Evolutionary conservation across 2,113 vertebrate genomes (phyloP), one percentile per base, ranked within the genome.

Genomic region (Scytalopus superciliaris): DNA sequence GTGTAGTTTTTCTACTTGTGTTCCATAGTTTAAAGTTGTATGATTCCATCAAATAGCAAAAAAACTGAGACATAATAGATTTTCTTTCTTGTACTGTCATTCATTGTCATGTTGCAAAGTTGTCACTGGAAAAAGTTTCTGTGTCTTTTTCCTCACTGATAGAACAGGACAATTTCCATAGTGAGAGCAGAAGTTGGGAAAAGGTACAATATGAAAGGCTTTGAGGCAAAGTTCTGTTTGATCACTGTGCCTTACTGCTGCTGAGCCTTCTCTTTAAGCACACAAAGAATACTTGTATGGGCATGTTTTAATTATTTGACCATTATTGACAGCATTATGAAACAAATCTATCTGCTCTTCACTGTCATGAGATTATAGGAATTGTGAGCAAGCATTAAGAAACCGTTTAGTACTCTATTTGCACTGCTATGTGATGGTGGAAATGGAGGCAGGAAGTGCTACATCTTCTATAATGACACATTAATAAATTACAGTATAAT

Each of bases 401-500:
- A 91, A 86, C 5, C 55, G 84, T 88, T 17, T 7, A 68, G 50
- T 70, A 13, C 62, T 70, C n/a, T 80, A 6, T 47, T 86, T 80
- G 33, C 31, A n/a, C n/a, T 77, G 35, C n/a, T 83, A 0, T 42
- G 25, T 64, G 39, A 42, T 89, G 64, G 31, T 90, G 88, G 76
- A 94, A 64, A 74, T 7, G 52, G 84, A 92, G 30, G 47, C 85
- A 93, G 85, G 87, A 91, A 94, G 93, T 52, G 63, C 37, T 42
- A 2, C 27, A 19, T 63, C 62, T 76, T 70, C 59, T 94, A 50
- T 69, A 64, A 82, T 75, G 59, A 50, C 60, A 75, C 56, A 81
- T 85, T 63, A 92, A 91, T 91, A 82, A 94, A 70, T 72, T 77
- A 49, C 10, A 67, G 75, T 45, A 6, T 78, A 40, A 60, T 90